Evolutionary conservation across 2,888 invertebrate species (phyloP), one percentile per base, ranked within the genome.

Genomic region (Rhopalosiphum nymphaeae): DNA sequence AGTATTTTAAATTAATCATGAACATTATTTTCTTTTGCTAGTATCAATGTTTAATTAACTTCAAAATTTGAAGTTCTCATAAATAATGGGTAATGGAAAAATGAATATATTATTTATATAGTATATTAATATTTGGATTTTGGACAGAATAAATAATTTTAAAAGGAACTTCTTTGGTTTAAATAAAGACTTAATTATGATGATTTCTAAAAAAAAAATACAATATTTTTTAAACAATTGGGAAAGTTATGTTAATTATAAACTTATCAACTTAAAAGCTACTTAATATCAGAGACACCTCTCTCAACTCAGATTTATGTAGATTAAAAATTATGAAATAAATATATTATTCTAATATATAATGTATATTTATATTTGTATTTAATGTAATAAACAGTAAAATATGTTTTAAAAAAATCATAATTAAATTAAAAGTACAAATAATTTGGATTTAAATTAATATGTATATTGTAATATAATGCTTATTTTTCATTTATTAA

Each of bases 1-100:
- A 16, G n/a, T 26, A n/a, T 13, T n/a, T 13, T 11, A n/a, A 67
- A 13, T 67, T 67, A 67, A 67, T 10, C n/a, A n/a, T n/a, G 61
- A n/a, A 67, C n/a, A 67, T 67, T 67, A 67, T 67, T n/a, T 67
- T 67, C n/a, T n/a, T 67, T 67, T 67, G 13, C 61, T 67, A n/a
- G 4, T n/a, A 67, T 2, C 53, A 5, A 67, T 67, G n/a, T 67
- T n/a, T 16, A 67, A 13, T 16, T 13, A n/a, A 61, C 57, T 61
- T 61, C 3, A n/a, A 67, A n/a, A n/a, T n/a, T n/a, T n/a, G n/a
- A n/a, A n/a, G n/a, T n/a, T n/a, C n/a, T n/a, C n/a, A 67, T 67
- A 4, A 67, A 67, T 67, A n/a, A 25, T n/a, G 4, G 16, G 13
- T 67, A 13, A n/a, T 26, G 26, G 26, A 9, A 57, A 57, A 57